Evolutionary conservation across 1,140 invertebrate species (phyloP), one percentile per base, ranked within the genome.

Genomic region (Saccostrea echinata): DNA sequence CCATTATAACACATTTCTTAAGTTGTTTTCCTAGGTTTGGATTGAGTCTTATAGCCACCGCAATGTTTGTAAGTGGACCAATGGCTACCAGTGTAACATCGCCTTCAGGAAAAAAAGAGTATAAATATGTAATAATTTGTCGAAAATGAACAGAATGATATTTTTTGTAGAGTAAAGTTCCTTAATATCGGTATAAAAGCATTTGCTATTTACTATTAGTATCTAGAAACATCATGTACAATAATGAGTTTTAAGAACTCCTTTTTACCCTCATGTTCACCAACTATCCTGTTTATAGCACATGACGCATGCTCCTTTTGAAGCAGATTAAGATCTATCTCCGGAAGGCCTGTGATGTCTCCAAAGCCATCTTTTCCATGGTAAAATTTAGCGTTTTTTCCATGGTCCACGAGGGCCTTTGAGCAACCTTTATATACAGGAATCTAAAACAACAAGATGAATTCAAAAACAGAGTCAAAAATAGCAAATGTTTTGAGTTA

Each of bases 51-150:
- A 97, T 95, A 3, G 97, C 96, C 81, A 97, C 91, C 6, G 97
- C 97, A 80, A 97, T 93, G 92, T 98, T 98, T 0, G 97, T 98
- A 43, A 98, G 93, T 0, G 97, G 97, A 0, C 96, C 97, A 53
- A 97, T 91, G 86, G 96, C 96, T 64, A 97, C 94, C 12, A 98
- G 84, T 3, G 92, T 93, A 52, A 94, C 91, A 85, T 95, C 92
- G 33, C 93, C 94, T 94, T 88, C 61, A 91, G 91, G 33, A 53
- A 61, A 61, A 16, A 12, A 21, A 80, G 12, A 27, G 11, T 16
- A 21, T 16, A n/a, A n/a, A n/a, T n/a, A n/a, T n/a, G n/a, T n/a
- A n/a, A n/a, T n/a, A n/a, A n/a, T n/a, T n/a, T n/a, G n/a, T n/a
- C n/a, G n/a, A n/a, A n/a, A n/a, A n/a, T n/a, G n/a, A n/a, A n/a